Conservation (phyloP, 30 jellyfish, hydroid and myxozoan species). For the Turritopsis dohrnii region DNA sequence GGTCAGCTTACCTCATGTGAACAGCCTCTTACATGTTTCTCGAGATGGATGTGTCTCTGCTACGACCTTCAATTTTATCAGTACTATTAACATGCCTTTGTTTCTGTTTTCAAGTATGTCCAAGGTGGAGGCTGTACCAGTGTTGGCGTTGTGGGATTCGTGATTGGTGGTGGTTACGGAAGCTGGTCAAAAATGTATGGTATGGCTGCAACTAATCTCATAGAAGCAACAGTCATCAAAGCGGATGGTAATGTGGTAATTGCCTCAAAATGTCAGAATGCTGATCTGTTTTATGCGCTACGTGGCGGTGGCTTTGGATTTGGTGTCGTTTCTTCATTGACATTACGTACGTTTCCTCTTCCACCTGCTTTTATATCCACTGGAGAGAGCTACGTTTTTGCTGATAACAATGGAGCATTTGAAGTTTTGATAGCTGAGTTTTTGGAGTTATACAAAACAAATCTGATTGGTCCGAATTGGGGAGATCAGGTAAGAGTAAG, state of each 20-base stretch:
- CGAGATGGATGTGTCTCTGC: no score
- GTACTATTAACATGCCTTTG: no score
- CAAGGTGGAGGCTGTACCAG: conserved; percentile 8
- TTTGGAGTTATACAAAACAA: background rate
- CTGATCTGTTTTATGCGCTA: conserved; percentile 15
- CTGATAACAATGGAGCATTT: background rate
- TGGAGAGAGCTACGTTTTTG: background rate
- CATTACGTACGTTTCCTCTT: background rate
- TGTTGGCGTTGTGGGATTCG: background rate
- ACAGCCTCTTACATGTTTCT: no score
- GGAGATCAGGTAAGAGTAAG: background rate
- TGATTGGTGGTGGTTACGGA: conserved; percentile 4
- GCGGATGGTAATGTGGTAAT: conserved; percentile 11
- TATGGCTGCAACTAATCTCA: background rate
- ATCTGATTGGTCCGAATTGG: conserved; percentile 4
- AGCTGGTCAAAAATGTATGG: background rate
- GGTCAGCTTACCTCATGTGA: no score
- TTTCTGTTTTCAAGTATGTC: background rate
- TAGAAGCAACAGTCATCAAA: background rate
- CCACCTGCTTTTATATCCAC: background rate
- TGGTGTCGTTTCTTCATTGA: conserved; percentile 1
- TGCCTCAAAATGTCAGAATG: conserved; percentile 1
- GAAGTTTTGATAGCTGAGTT: background rate
- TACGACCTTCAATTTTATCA: no score
- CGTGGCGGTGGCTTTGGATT: conserved; percentile 21